Evolutionary conservation across 2,797 vertebrate genomes (phyloP).

Genomic region (Alosa sapidissima): DNA sequence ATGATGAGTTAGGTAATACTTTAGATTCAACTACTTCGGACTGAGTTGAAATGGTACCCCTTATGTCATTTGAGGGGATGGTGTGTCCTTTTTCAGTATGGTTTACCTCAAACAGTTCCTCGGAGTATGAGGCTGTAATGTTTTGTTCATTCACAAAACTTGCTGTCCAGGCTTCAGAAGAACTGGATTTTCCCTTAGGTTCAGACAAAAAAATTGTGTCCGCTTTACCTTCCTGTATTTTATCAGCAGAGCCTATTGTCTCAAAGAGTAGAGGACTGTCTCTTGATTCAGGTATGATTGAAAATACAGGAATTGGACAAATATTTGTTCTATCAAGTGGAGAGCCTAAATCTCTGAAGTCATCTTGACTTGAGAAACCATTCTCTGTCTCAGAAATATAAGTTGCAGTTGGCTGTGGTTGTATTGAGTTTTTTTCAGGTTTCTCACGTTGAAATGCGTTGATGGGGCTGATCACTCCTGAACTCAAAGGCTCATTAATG

Average conservation of each 20-base stretch:
- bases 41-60: slow-evolving; percentile 39
- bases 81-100: slow-evolving; percentile 40
- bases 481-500: background rate
- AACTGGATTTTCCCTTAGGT: slow-evolving; percentile 27
- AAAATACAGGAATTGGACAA: slow-evolving; percentile 19
- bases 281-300: slow-evolving; percentile 8
- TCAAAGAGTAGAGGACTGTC: background rate
- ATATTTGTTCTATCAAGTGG: background rate
- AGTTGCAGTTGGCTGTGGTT: background rate
- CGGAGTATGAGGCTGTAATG: background rate
- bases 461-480: background rate
- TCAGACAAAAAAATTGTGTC: slow-evolving; percentile 6
- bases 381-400: background rate
- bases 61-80: slow-evolving; percentile 23
- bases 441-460: background rate
- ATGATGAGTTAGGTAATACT: background rate
- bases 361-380: background rate
- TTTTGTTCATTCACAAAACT: background rate
- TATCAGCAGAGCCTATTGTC: background rate
- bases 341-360: background rate
- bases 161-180: slow-evolving; percentile 29
- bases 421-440: background rate
- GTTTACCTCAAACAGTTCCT: background rate
- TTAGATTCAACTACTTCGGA: background rate
- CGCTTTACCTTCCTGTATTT: background rate